Evolutionary conservation across 2,888 invertebrate genomes (phyloP), one percentile per base, ranked within the genome.

Genomic region (Clanis bilineata): DNA sequence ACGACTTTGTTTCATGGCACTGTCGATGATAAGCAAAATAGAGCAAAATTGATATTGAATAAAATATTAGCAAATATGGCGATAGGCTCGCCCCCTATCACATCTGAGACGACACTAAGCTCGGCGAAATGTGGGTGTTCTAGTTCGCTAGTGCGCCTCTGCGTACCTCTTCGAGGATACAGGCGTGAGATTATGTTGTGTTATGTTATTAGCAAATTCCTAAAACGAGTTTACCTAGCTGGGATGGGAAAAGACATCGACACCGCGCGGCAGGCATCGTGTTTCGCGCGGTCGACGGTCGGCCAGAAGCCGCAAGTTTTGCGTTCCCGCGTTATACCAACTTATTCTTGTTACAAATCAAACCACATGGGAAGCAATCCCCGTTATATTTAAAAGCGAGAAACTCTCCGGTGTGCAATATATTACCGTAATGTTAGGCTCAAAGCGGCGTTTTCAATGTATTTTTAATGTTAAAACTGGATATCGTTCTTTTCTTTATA

Each of bases 221-320:
- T 54, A 54, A 51, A 44, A 58, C 25, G 38, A 51, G 45, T 41
- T 59, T 47, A 58, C 47, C 38, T 47, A 47, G 41, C 25, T 25
- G 38, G 25, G 58, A 51, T 88, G 87, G 80, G 88, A 88, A 88
- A 74, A 68, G 88, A 82, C 72, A 90, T 81, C 73, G 82, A 88
- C 73, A 86, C 85, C 68, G 62, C 66, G 61, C 63, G 57, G 62
- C 41, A 32, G 70, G 85, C 73, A 67, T 90, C 83, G 68, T 65
- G 76, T 90, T 86, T 77, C 85, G 75, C 81, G 84, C 80, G 86
- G 86, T 82, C 71, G 72, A 82, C 80, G 86, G 86, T 82, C 70
- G 72, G 68, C 64, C 68, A 61, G 67, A 71, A 71, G 80, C 87
- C 87, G 74, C 88, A 85, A 82, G 79, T 72, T 79, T 77, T 77